A percentile compares a stretch with the other conserved stretches of the same genome.
Conservation (phyloP, 1,140 invertebrate species). For the Cepaea nemoralis region DNA sequence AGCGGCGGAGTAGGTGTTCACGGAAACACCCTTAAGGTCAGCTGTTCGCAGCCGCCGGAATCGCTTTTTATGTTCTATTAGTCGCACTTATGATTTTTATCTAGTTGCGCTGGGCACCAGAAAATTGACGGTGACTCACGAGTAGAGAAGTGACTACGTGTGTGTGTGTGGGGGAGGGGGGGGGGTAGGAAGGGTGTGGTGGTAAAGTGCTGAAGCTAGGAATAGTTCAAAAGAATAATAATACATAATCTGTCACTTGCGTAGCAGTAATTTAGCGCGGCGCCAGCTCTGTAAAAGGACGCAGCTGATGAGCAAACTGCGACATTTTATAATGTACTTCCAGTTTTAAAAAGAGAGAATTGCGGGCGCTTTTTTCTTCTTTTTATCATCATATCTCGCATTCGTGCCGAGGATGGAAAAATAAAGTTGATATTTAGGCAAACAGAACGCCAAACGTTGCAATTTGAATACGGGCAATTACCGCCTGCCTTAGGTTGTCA, state of each 20-base stretch:
- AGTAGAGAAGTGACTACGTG: no score
- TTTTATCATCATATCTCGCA: background rate
- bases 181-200: no score
- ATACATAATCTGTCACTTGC: no score
- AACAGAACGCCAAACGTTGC: background rate
- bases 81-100: background rate
- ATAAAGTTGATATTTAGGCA: background rate
- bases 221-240: no score
- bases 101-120: background rate
- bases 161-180: background rate
- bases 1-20: background rate
- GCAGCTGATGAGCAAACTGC: no score
- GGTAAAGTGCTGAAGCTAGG: no score
- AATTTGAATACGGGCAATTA: slow-evolving; percentile 20
- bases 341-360: no score
- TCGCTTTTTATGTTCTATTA: background rate
- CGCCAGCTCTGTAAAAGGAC: no score
- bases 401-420: background rate
- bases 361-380: background rate
- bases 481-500: background rate
- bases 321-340: no score
- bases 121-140: background rate
- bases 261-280: no score
- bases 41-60: background rate
- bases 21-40: background rate